Conservation (phyloP, 2,113 vertebrate species). For the Paratilapia polleni region DNA sequence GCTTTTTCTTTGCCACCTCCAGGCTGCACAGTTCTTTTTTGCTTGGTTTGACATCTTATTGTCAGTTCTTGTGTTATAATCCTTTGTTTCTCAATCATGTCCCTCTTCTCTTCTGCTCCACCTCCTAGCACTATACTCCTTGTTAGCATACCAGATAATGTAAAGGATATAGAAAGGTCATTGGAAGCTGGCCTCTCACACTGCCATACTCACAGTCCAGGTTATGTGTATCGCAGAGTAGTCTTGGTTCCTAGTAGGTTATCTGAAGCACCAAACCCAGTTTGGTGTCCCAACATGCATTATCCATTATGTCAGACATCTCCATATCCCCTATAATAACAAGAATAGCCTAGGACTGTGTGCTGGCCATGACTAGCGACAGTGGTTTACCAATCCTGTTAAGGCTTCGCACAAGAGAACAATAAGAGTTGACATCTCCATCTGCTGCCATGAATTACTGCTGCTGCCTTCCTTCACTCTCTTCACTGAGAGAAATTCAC, state of each 20-base stretch:
- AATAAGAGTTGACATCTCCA: slow-evolving; percentile 75
- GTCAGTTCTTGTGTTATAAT: slow-evolving; percentile 7
- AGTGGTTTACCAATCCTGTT: slow-evolving; percentile 60
- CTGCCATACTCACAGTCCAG: slow-evolving; percentile 44
- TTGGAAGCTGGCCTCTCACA: slow-evolving; percentile 33
- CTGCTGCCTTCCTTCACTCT: slow-evolving; percentile 42
- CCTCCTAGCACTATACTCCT: slow-evolving; percentile 5
- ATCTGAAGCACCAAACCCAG: slow-evolving; percentile 42
- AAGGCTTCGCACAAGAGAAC: slow-evolving; percentile 72
- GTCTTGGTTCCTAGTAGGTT: slow-evolving; percentile 24
- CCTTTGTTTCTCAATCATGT: neutral
- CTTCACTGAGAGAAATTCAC: slow-evolving; percentile 31
- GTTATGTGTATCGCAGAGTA: slow-evolving; percentile 20
- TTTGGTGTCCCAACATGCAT: slow-evolving; percentile 64
- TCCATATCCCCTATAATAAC: slow-evolving; percentile 61
- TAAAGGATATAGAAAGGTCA: slow-evolving; percentile 59
- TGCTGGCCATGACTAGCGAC: slow-evolving; percentile 65
- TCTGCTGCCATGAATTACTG: slow-evolving; percentile 68
- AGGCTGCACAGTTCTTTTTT: neutral
- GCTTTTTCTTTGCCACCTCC: neutral
- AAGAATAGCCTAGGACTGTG: slow-evolving; percentile 44
- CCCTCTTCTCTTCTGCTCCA: slow-evolving; percentile 10
- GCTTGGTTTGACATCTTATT: neutral
- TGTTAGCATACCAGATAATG: slow-evolving; percentile 38
- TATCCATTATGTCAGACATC: slow-evolving; percentile 70